These are phyloP conservation scores for Batillaria attramentaria DNA, from an alignment of 1,140 invertebrate genomes.

Conservation along the genomic window DNA sequence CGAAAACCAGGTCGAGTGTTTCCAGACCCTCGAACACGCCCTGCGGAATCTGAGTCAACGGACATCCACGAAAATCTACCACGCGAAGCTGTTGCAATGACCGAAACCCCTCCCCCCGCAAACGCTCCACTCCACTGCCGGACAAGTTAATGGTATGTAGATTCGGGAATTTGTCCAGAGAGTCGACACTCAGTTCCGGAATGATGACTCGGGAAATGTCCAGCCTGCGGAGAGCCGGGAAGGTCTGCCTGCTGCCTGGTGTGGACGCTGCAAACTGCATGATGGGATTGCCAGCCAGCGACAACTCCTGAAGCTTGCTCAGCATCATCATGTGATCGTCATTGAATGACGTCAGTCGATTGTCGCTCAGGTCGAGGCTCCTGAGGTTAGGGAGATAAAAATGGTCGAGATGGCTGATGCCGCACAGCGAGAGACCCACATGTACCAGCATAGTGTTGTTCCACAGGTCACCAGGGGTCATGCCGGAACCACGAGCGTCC, in stretches of 20 bases:
- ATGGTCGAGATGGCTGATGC: neutral
- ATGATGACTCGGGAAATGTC: slow-evolving; percentile 16
- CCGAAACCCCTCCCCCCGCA: slow-evolving; percentile 37
- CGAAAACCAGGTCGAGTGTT: slow-evolving; percentile 37
- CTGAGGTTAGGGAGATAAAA: slow-evolving; percentile 9
- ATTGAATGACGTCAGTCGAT: slow-evolving; percentile 6
- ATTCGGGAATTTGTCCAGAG: slow-evolving; percentile 37
- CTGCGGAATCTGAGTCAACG: neutral
- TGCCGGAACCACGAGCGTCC: neutral
- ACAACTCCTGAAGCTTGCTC: slow-evolving; percentile 15
- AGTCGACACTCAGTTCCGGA: slow-evolving; percentile 29
- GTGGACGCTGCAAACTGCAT: slow-evolving; percentile 13
- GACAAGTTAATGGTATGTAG: slow-evolving; percentile 6
- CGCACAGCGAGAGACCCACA: slow-evolving; percentile 15
- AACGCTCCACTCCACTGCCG: slow-evolving; percentile 35
- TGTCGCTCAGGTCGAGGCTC: slow-evolving; percentile 26
- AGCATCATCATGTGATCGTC: slow-evolving; percentile 22
- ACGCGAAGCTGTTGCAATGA: slow-evolving; percentile 41
- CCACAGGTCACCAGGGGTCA: neutral
- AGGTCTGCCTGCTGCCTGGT: slow-evolving; percentile 7
- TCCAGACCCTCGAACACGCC: slow-evolving; percentile 1
- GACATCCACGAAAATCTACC: slow-evolving; percentile 31
- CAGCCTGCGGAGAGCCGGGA: neutral
- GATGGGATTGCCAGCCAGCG: slow-evolving; percentile 35
- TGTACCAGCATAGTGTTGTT: slow-evolving; percentile 10